Conservation (phyloP, 1,140 invertebrate species). For the Orchestia grillus region DNA sequence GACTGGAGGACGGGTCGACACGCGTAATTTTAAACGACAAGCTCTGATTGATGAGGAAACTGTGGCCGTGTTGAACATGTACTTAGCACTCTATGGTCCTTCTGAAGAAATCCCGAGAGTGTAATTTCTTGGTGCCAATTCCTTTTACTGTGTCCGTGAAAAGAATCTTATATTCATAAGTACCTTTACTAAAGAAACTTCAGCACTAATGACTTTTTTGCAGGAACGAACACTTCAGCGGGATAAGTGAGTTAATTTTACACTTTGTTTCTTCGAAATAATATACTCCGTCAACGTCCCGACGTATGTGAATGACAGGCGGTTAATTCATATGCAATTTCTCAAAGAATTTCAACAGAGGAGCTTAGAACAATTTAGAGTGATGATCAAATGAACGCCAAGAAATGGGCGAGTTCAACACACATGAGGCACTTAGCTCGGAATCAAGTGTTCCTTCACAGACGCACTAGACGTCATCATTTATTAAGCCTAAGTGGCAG, state of each 20-base stretch:
- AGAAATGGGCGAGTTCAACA: neutral
- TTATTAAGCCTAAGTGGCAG: neutral
- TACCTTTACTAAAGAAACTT: neutral
- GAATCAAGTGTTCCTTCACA: neutral
- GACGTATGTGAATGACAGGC: neutral
- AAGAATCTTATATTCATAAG: neutral
- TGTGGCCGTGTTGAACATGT: conserved; percentile 1
- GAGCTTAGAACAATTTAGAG: neutral
- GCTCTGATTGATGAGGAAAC: neutral
- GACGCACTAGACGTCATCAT: neutral
- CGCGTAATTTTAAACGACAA: conserved; percentile 14
- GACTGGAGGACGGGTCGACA: conserved; percentile 1
- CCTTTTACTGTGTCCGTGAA: neutral
- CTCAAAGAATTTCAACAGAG: neutral
- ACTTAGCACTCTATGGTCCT: neutral
- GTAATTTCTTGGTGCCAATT: conserved; percentile 39
- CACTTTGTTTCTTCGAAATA: neutral
- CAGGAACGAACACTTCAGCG: neutral
- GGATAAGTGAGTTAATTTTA: neutral
- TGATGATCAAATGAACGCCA: neutral
- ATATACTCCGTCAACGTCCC: too few relatives aligned
- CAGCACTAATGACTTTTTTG: neutral
- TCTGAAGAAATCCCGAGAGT: neutral
- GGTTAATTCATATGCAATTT: neutral
- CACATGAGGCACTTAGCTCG: neutral